Conservation (phyloP, 2,113 vertebrate genomes). For the Seriola rivoliana region DNA sequence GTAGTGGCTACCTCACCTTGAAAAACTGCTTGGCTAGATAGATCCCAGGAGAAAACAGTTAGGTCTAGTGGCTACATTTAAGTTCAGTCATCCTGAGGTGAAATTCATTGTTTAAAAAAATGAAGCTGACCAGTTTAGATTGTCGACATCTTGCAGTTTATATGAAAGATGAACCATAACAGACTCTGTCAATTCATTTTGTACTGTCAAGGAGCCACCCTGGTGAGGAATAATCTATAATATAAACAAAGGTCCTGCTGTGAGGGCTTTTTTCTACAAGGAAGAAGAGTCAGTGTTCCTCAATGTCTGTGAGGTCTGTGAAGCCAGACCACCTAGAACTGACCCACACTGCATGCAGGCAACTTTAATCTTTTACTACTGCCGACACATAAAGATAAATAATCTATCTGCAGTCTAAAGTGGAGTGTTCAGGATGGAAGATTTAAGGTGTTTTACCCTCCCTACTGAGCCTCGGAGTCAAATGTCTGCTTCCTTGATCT, state of each 20-base stretch:
- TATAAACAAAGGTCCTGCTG: conserved; percentile 32
- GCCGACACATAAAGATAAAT: conserved; percentile 76
- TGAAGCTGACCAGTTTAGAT: background rate
- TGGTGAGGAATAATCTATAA: conserved; percentile 39
- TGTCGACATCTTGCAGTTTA: conserved; percentile 12
- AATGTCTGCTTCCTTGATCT: conserved; percentile 70
- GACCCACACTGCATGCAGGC: conserved; percentile 50
- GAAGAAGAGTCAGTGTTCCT: conserved; percentile 27
- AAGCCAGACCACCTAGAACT: conserved; percentile 66
- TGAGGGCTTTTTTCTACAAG: conserved; percentile 16
- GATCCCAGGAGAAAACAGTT: background rate
- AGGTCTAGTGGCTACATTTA: background rate
- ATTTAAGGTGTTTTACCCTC: conserved; percentile 73
- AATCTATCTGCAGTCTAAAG: conserved; percentile 64
- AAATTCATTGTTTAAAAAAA: conserved; percentile 2
- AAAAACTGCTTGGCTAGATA: conserved; percentile 3
- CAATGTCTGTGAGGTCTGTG: conserved; percentile 56
- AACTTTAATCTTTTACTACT: conserved; percentile 79
- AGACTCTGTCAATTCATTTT: conserved; percentile 15
- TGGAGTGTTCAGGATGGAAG: conserved; percentile 61
- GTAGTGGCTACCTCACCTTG: background rate
- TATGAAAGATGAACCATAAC: conserved; percentile 13
- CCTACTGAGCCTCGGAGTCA: conserved; percentile 54
- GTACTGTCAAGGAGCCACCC: conserved; percentile 6
- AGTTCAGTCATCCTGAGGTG: background rate